Percentiles rank a stretch among this genome's conserved stretches.
These are phyloP conservation scores for Amorpha juglandis DNA, from an alignment of 2,888 invertebrate species.

Conservation along the genomic window DNA sequence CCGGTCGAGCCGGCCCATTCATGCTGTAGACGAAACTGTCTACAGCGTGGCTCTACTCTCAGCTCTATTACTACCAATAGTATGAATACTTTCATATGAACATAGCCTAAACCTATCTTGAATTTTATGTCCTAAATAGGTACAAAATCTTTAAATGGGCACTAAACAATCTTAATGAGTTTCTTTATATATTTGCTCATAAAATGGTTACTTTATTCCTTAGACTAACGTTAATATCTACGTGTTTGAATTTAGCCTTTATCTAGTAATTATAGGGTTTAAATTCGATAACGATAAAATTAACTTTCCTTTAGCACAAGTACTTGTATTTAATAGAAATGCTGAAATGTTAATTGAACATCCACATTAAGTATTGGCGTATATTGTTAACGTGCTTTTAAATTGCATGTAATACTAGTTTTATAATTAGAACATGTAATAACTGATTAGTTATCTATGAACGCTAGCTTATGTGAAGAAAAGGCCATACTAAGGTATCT, in stretches of 20 bases:
- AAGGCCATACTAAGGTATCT: neutral
- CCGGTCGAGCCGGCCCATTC: no score
- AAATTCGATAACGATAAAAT: neutral
- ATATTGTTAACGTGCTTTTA: neutral
- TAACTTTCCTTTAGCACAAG: neutral
- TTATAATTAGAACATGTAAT: neutral
- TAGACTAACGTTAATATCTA: neutral
- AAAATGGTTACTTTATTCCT: neutral
- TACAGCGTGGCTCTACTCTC: no score
- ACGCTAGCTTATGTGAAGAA: no score
- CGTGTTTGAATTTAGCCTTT: neutral
- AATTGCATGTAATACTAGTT: neutral
- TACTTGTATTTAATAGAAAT: constrained; percentile 8
- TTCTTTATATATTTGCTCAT: constrained; percentile 16
- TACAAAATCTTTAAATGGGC: neutral
- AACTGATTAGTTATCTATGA: neutral
- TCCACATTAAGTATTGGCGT: neutral
- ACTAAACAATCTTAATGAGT: constrained; percentile 16
- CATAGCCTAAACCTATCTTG: neutral
- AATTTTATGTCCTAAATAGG: neutral
- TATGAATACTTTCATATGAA: neutral
- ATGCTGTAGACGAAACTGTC: no score
- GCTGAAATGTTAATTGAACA: neutral
- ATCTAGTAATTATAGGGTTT: neutral
- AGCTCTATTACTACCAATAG: no score